These are phyloP conservation scores for Mimachlamys varia DNA, from an alignment of 2,888 invertebrate species.

Conservation along the genomic window DNA sequence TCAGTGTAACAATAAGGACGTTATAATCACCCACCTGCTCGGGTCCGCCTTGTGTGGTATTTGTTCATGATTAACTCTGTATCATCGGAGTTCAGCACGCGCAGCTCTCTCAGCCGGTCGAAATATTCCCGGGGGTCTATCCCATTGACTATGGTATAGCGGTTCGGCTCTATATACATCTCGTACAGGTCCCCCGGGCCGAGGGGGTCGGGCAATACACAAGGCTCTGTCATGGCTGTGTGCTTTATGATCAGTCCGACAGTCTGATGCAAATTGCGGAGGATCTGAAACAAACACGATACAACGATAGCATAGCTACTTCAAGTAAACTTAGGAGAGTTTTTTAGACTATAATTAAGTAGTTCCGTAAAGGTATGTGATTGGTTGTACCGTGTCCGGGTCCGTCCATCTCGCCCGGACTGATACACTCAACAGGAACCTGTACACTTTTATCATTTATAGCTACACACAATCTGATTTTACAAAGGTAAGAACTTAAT, in stretches of 20 bases:
- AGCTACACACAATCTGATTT: too few species aligned
- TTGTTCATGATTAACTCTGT: not conserved
- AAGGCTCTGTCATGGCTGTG: not conserved
- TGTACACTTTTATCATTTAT: too few species aligned
- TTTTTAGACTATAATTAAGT: not conserved
- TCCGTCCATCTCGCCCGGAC: too few species aligned
- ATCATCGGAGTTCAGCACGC: not conserved
- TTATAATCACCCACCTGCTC: not conserved
- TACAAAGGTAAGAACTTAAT: too few species aligned
- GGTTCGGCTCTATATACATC: not conserved
- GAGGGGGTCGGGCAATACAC: not conserved
- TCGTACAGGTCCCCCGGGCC: not conserved
- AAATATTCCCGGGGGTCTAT: not conserved
- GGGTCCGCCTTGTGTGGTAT: not conserved
- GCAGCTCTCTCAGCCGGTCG: not conserved
- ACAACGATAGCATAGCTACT: not conserved
- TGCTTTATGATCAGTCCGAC: not conserved
- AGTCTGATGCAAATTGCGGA: too few species aligned
- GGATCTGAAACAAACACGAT: not conserved
- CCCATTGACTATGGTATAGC: not conserved
- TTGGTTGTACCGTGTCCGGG: not conserved
- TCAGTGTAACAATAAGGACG: too few species aligned
- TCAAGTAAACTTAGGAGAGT: too few species aligned
- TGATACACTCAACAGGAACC: too few species aligned
- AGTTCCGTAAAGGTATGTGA: not conserved